Evolutionary conservation across 2,113 vertebrate species (phyloP).

Genomic region (Limnothrissa miodon): DNA sequence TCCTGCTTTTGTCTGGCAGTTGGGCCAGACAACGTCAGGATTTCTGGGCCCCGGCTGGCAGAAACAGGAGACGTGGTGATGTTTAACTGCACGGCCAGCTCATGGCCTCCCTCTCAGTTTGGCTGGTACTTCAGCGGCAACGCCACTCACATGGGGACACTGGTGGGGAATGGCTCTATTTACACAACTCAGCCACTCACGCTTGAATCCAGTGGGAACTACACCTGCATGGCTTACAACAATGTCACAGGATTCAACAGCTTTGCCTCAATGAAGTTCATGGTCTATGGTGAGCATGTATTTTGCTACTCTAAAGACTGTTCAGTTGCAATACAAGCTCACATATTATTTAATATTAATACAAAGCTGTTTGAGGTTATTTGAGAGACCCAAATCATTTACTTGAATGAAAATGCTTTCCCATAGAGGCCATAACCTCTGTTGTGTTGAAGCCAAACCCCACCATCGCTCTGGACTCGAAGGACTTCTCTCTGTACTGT

Average conservation of each 20-base stretch:
- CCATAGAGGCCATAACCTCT: slow-evolving; percentile 53
- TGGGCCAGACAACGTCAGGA: slow-evolving; percentile 35
- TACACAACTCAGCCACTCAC: slow-evolving; percentile 34
- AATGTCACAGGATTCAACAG: slow-evolving; percentile 50
- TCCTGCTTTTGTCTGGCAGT: slow-evolving; percentile 32
- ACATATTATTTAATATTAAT: not conserved
- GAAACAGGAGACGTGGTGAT: slow-evolving; percentile 31
- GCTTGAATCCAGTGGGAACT: slow-evolving; percentile 55
- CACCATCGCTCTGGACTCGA: slow-evolving; percentile 43
- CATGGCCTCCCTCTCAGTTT: slow-evolving; percentile 49
- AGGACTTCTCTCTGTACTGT: slow-evolving; percentile 61
- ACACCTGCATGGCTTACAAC: slow-evolving; percentile 65
- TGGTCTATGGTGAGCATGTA: slow-evolving; percentile 54
- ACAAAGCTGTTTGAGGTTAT: not conserved
- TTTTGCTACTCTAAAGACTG: not conserved
- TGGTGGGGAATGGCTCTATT: slow-evolving; percentile 37
- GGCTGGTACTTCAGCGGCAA: slow-evolving; percentile 59
- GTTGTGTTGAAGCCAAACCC: slow-evolving; percentile 44
- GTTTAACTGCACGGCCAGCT: slow-evolving; percentile 57
- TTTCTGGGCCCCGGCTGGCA: slow-evolving; percentile 47
- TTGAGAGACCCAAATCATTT: not conserved
- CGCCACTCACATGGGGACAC: not conserved
- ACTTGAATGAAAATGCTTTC: not conserved
- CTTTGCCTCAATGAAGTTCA: slow-evolving; percentile 44
- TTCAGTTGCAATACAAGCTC: not conserved